These are phyloP conservation scores for Laothoe populi DNA, from an alignment of 2,888 invertebrate species.

Conservation along the genomic window DNA sequence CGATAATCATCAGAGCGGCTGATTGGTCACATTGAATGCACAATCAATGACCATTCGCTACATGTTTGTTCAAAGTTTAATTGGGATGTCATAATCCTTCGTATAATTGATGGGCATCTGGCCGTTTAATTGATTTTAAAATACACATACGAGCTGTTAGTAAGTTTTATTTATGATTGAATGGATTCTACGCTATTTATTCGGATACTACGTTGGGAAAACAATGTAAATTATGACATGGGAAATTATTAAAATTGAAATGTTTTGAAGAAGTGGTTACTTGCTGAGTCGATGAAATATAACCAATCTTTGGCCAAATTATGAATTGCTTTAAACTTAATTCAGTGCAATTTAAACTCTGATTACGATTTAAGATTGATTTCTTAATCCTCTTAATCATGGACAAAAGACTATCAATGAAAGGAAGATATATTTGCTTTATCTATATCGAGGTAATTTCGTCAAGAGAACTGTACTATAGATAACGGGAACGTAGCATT, in stretches of 20 bases:
- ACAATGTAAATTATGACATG: too few species aligned
- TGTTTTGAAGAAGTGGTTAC: too few species aligned
- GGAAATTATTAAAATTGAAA: too few species aligned
- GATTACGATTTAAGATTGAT: conserved; percentile 20
- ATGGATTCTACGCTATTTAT: background rate
- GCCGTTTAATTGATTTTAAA: conserved; percentile 20
- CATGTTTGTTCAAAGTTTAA: conserved; percentile 42
- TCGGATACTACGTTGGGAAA: background rate
- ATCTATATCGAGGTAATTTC: conserved; percentile 30
- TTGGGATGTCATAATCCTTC: conserved; percentile 29
- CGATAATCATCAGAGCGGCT: conserved; percentile 60
- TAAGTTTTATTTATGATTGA: background rate
- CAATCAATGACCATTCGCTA: conserved; percentile 45
- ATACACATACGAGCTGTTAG: conserved; percentile 1
- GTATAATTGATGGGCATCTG: conserved; percentile 21
- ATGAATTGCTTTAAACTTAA: background rate
- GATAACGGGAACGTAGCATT: conserved; percentile 61
- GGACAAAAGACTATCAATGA: conserved; percentile 22
- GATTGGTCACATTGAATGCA: conserved; percentile 59
- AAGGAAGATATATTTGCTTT: conserved; percentile 26
- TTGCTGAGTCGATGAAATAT: background rate
- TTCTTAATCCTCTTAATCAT: conserved; percentile 3
- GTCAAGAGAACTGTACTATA: conserved; percentile 53
- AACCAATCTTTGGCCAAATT: background rate
- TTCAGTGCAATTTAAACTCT: background rate